Conservation (phyloP, 92 coral and sea anemone genomes). For the Parazoanthus swiftii region DNA sequence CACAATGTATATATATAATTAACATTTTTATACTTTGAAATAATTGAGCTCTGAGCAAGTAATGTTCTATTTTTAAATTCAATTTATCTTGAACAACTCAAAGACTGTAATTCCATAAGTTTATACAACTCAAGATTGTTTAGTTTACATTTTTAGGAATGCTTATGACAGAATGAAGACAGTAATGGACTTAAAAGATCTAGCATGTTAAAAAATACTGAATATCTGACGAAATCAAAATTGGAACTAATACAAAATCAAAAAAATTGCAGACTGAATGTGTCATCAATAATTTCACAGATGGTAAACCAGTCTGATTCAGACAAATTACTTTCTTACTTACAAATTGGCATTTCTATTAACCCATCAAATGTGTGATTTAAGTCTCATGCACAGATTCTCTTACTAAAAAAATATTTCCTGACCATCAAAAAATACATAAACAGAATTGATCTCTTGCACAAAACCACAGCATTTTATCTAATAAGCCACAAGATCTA, state of each 20-base stretch:
- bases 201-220: not conserved
- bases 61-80: constrained; percentile 11
- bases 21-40: not conserved
- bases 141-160: not conserved
- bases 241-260: not conserved
- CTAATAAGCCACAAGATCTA: not conserved
- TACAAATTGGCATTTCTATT: not conserved
- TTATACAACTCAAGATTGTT: not conserved
- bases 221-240: not conserved
- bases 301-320: not conserved
- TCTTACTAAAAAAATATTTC: not conserved
- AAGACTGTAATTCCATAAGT: not conserved
- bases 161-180: not conserved
- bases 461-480: too few relatives aligned
- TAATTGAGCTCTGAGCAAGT: not conserved
- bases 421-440: not conserved
- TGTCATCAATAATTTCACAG: not conserved
- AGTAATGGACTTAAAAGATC: too few relatives aligned
- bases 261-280: not conserved
- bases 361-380: too few relatives aligned
- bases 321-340: not conserved
- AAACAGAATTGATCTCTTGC: constrained; percentile 7
- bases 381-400: too few relatives aligned
- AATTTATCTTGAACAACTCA: not conserved
- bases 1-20: not conserved